Evolutionary conservation across 1,140 invertebrate species (phyloP).

Genomic region (Heliconius congener): DNA sequence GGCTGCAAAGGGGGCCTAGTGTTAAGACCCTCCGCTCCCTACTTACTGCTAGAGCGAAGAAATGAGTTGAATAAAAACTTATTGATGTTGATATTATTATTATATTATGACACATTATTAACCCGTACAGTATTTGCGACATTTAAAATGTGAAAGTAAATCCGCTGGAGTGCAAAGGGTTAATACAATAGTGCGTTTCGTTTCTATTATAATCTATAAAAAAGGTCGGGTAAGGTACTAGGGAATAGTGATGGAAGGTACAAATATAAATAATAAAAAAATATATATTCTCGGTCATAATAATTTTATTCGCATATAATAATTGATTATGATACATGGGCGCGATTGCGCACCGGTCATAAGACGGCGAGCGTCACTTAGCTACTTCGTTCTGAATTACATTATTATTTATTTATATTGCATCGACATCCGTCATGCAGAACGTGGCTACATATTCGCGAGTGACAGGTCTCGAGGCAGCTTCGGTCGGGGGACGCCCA

Average conservation of each 20-base stretch:
- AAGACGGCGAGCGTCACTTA: slow-evolving; percentile 50
- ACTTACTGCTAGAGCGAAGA: no score
- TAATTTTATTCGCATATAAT: slow-evolving; percentile 81
- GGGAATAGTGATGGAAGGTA: not conserved
- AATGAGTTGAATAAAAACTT: no score
- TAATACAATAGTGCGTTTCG: no score
- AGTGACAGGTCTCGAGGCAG: slow-evolving; percentile 75
- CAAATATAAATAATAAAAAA: slow-evolving; percentile 28
- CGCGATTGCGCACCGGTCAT: slow-evolving; percentile 57
- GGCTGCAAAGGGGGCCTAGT: no score
- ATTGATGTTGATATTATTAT: no score
- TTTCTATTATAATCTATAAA: not conserved
- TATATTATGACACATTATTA: no score
- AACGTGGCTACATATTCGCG: slow-evolving; percentile 78
- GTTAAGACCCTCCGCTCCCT: no score
- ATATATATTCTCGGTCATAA: slow-evolving; percentile 63
- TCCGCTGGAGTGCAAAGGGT: no score
- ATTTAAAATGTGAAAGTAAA: no score
- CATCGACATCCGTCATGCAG: slow-evolving; percentile 71
- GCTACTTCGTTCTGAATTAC: slow-evolving; percentile 66
- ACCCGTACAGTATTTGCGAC: no score
- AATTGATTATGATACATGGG: slow-evolving; percentile 80
- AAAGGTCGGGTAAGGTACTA: not conserved
- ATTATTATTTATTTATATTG: slow-evolving; percentile 76
- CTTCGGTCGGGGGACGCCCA: slow-evolving; percentile 60